Conservation (phyloP, 2,888 invertebrate species). For the Arrhopalites spinosus region DNA sequence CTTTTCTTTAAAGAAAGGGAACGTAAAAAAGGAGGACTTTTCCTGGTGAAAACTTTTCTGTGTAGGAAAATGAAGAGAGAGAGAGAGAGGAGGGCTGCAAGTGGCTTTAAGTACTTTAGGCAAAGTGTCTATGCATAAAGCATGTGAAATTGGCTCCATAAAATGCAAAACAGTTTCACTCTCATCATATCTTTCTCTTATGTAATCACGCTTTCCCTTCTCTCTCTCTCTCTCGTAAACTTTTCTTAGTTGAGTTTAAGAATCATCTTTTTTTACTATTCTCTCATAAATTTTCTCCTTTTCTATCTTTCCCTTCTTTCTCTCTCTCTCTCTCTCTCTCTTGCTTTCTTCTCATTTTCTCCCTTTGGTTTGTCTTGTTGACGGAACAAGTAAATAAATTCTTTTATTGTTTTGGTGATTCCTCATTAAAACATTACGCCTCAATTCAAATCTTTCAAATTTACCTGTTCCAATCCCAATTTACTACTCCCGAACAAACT, state of each 20-base stretch:
- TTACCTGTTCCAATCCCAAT: too few species aligned
- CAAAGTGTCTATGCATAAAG: constrained; percentile 24
- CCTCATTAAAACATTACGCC: too few species aligned
- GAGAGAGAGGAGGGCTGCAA: neutral
- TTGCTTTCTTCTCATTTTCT: neutral
- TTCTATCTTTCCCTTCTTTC: constrained; percentile 10
- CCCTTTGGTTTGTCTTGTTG: neutral
- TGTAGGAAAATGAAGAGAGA: neutral
- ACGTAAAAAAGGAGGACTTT: neutral
- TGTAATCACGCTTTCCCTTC: neutral
- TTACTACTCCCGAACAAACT: too few species aligned
- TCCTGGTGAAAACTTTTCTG: neutral
- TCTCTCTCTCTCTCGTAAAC: neutral
- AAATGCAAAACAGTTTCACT: constrained; percentile 53
- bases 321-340: constrained; percentile 5
- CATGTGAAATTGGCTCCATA: constrained; percentile 54
- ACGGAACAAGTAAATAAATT: too few species aligned
- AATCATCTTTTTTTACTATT: neutral
- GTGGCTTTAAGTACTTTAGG: constrained; percentile 2
- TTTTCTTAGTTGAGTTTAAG: neutral
- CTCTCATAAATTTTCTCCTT: neutral
- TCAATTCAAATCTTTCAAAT: too few species aligned
- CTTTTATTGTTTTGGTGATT: too few species aligned
- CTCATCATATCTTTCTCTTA: neutral
- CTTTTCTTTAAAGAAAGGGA: neutral